Base-by-base conservation (phyloP, 2,888 invertebrate species). In the Agrilus mali region DNA sequence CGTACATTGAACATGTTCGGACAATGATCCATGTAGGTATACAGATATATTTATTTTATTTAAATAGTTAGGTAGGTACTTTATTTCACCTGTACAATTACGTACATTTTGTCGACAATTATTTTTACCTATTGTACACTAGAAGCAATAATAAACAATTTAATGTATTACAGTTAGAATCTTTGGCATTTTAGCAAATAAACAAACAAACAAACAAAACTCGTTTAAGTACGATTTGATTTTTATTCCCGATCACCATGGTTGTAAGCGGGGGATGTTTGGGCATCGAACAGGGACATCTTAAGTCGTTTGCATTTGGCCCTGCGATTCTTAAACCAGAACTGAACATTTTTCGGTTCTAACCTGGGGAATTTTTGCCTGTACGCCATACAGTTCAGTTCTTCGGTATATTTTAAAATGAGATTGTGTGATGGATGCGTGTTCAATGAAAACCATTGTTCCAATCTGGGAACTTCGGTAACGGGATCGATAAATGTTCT, bases 401-500 rank as follows among this genome's bases (percentile, higher is more conserved):
- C 94, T 60, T 96, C 94, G 3, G 97, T 97, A 66, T 95, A 98
- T 66, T 96, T 94, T 54, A 97, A 78, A 59, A 98, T 97, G 61
- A 96, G 75, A 71, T 93, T 90, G 69, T 97, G 96, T 55, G 95
- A 93, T 33, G 98, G 98, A 70, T 98, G 97, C 32, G 97, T 97
- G 68, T 97, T 97, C 69, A 93, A 83, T 27, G 86, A 82, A 68
- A 96, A 97, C 95, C 96, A 96, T 61, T 90, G 87, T 63, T 92
- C 92, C 50, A 92, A 71, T 49, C 89, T 80, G 15, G 92, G 92
- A 44, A 98, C 94, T 71, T 98, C 98, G 13, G 95, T 93, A 16
- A 97, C 90, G 0, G 98, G 98, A 70, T 98, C 98, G 59, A 98
- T 98, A 70, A 98, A 98, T 35, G 98, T 96, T 53, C 98, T 80